Evolutionary conservation across 2,113 vertebrate species (phyloP).

Genomic region (Dromaius novaehollandiae): DNA sequence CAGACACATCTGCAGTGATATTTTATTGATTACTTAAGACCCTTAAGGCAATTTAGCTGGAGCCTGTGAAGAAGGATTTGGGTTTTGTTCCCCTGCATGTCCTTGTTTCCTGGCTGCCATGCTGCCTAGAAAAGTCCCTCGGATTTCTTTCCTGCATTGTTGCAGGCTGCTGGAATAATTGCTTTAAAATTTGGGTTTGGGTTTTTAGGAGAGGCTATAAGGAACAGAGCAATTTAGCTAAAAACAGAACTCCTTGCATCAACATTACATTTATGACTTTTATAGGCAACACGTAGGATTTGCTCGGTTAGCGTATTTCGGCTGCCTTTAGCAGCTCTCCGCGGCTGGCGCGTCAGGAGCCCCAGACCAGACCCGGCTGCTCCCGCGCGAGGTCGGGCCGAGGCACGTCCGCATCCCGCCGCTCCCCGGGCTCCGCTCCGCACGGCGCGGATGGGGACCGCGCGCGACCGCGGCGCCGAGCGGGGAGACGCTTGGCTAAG

Average conservation of each 20-base stretch:
- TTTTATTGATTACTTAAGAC: slow-evolving; percentile 48
- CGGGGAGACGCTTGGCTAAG: neutral
- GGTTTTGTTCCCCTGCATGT: neutral
- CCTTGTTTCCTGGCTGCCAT: neutral
- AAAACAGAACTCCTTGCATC: neutral
- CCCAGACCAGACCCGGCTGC: neutral
- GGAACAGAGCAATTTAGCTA: neutral
- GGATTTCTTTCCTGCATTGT: neutral
- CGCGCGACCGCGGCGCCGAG: neutral
- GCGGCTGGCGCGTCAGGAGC: neutral
- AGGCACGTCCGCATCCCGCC: neutral
- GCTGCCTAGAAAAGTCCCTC: neutral
- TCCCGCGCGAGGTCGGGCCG: neutral
- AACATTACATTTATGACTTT: rapidly evolving
- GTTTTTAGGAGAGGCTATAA: neutral
- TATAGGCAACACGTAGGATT: neutral
- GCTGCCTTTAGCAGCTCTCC: neutral
- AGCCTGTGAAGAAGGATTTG: neutral
- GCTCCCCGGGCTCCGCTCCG: neutral
- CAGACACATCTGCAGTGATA: slow-evolving; percentile 7
- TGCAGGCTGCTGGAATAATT: neutral
- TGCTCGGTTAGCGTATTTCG: neutral
- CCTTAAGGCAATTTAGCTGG: neutral
- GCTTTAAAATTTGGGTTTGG: neutral
- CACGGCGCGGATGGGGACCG: neutral